A percentile compares a stretch with the other conserved stretches of the same genome.
These are phyloP conservation scores for Asobara japonica DNA, from an alignment of 1,140 invertebrate genomes.

Conservation along the genomic window DNA sequence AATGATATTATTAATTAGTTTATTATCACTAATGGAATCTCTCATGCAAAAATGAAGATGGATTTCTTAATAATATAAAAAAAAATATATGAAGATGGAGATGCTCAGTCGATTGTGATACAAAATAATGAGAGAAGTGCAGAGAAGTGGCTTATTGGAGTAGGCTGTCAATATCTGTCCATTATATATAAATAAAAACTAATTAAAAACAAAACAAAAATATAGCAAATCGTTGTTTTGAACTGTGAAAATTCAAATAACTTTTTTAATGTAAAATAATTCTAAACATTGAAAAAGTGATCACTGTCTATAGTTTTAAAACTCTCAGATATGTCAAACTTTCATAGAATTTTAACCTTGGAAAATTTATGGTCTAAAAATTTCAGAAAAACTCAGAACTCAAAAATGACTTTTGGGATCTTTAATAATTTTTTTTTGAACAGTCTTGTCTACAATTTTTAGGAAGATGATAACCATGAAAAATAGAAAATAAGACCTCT, in stretches of 20 bases:
- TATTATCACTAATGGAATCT: not conserved
- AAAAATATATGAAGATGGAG: too few species aligned
- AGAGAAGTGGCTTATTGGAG: too few species aligned
- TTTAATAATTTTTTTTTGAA: too few species aligned
- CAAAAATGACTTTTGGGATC: too few species aligned
- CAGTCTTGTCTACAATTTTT: not conserved
- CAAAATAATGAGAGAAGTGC: too few species aligned
- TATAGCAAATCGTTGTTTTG: too few species aligned
- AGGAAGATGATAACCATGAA: not conserved
- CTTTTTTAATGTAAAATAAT: not conserved
- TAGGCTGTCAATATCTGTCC: too few species aligned
- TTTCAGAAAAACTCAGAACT: not conserved
- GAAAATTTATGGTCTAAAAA: not conserved
- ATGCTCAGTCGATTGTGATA: too few species aligned
- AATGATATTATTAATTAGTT: slow-evolving; percentile 22
- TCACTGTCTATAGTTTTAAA: not conserved
- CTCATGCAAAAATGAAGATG: not conserved
- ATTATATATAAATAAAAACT: too few species aligned
- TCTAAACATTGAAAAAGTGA: not conserved
- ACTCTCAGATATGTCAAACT: not conserved
- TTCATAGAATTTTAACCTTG: slow-evolving; percentile 1
- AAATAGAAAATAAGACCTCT: not conserved
- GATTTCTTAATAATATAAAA: not conserved
- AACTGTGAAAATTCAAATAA: not conserved
- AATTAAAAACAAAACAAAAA: too few species aligned